Conservation (phyloP, 2,888 invertebrate genomes). For the Adela reaumurella region DNA sequence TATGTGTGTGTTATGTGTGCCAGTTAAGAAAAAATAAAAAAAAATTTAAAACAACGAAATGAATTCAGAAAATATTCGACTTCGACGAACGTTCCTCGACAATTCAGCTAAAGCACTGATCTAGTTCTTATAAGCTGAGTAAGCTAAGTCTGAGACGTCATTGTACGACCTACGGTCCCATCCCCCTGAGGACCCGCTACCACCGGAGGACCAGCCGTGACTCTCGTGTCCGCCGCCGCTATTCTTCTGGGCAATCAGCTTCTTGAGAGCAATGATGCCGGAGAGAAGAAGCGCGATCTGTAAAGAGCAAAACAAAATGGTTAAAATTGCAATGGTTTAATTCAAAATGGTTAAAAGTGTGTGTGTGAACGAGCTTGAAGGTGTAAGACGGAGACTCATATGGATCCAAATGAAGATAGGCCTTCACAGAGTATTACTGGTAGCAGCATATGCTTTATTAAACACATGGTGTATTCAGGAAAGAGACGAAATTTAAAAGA, state of each 20-base stretch:
- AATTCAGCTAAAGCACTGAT: constrained; percentile 9
- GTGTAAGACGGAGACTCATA: too few species aligned
- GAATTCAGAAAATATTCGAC: too few species aligned
- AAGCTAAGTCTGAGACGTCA: constrained; percentile 60
- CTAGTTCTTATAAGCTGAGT: constrained; percentile 57
- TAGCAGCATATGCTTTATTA: too few species aligned
- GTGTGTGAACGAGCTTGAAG: too few species aligned
- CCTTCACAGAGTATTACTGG: too few species aligned
- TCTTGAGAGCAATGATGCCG: constrained; percentile 79
- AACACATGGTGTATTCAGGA: too few species aligned
- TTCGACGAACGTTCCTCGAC: neutral
- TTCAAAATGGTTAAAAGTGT: too few species aligned
- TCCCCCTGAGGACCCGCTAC: constrained; percentile 48
- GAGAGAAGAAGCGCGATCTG: constrained; percentile 78
- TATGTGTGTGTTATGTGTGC: too few species aligned
- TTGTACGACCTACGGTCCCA: constrained; percentile 69
- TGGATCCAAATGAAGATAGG: too few species aligned
- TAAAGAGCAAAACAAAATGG: constrained; percentile 29
- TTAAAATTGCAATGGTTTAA: too few species aligned
- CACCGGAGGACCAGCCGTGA: constrained; percentile 51
- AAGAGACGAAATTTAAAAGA: too few species aligned
- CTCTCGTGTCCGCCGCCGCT: constrained; percentile 51
- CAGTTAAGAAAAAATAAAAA: neutral
- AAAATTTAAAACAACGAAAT: constrained; percentile 1
- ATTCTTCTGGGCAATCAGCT: constrained; percentile 68